Percentiles rank a stretch among this genome's conserved stretches.
Evolutionary conservation across 2,888 invertebrate genomes (phyloP).

Genomic region (Drosophila histrio): DNA sequence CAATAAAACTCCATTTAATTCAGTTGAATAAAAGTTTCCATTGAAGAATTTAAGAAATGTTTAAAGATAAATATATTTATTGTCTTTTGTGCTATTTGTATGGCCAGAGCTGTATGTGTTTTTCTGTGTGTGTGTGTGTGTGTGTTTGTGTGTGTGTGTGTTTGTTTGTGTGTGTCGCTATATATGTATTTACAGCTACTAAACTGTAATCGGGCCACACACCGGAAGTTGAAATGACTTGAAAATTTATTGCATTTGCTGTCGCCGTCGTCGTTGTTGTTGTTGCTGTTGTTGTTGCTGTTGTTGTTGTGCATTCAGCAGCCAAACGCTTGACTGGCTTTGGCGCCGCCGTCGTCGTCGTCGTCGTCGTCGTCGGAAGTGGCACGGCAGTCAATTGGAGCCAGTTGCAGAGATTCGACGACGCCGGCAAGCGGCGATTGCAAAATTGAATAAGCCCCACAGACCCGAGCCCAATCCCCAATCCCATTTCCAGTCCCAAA

Average conservation of each 20-base stretch:
- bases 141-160: background rate
- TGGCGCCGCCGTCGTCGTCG: slow-evolving; percentile 36
- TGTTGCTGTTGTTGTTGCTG: slow-evolving; percentile 19
- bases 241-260: slow-evolving; percentile 79
- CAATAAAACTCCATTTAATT: background rate
- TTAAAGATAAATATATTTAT: background rate
- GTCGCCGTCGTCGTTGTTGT: slow-evolving; percentile 20
- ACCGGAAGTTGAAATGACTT: slow-evolving; percentile 80
- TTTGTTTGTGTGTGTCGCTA: slow-evolving; percentile 28
- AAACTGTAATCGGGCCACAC: slow-evolving; percentile 78
- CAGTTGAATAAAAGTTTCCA: background rate
- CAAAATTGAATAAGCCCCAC: slow-evolving; percentile 67
- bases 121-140: background rate
- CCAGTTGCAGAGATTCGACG: slow-evolving; percentile 61
- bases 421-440: slow-evolving; percentile 60
- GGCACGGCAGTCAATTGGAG: slow-evolving; percentile 76
- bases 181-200: slow-evolving; percentile 75
- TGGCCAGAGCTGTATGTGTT: background rate
- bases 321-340: slow-evolving; percentile 63
- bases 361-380: slow-evolving; percentile 53
- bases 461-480: slow-evolving; percentile 17
- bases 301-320: slow-evolving; percentile 58
- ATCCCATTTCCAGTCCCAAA: background rate
- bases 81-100: background rate
- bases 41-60: background rate